A percentile compares a stretch with the other conserved stretches of the same genome.
Evolutionary conservation across 1,140 invertebrate species (phyloP).

Genomic region (Bombus superbus): DNA sequence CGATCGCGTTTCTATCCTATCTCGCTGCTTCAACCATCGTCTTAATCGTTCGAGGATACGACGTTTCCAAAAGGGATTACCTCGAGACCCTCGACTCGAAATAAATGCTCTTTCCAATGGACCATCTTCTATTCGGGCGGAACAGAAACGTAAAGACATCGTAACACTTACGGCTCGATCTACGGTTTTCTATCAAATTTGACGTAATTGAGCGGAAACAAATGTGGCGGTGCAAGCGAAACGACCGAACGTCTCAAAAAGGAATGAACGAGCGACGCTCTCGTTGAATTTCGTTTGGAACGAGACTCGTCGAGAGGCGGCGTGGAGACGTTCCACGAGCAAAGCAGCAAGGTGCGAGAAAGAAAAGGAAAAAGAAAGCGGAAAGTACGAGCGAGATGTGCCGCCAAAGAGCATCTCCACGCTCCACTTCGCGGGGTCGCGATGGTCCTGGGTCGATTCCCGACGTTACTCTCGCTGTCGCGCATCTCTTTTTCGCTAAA

Average conservation of each 20-base stretch:
- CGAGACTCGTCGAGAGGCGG: constrained; percentile 14
- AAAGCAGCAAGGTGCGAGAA: neutral
- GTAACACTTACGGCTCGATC: no score
- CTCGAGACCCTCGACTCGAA: neutral
- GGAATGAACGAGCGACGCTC: neutral
- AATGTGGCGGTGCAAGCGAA: no score
- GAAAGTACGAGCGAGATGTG: neutral
- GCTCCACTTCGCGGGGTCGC: constrained; percentile 32
- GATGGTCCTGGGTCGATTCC: constrained; percentile 37
- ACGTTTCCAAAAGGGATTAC: neutral
- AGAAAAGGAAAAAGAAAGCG: neutral
- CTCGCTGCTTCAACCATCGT: neutral
- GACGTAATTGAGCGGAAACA: neutral
- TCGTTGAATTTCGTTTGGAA: neutral
- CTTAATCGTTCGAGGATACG: neutral
- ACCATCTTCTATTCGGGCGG: neutral
- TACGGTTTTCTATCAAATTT: no score
- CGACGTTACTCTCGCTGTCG: constrained; percentile 5
- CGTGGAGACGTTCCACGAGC: constrained; percentile 3
- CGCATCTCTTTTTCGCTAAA: neutral
- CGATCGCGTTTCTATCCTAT: neutral
- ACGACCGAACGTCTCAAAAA: neutral
- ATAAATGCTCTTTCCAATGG: accelerated
- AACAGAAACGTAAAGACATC: no score
- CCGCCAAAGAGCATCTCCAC: constrained; percentile 37